phyloP scores from a whole-genome alignment of 2,888 invertebrate genomes.

The Drosophila multiciliata region DNA sequence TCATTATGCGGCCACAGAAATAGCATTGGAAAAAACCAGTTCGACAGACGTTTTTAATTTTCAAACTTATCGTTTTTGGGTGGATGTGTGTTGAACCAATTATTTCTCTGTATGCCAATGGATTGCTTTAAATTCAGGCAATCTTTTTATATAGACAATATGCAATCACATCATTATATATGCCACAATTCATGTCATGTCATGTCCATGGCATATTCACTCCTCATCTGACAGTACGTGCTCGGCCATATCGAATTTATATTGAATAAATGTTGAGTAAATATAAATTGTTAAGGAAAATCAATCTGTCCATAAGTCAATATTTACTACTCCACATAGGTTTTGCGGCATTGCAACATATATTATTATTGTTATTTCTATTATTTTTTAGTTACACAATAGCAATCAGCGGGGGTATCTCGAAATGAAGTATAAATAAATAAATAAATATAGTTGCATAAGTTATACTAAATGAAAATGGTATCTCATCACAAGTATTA shows the following conservation, averaged over 20 bases:
- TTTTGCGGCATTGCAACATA: slow-evolving; percentile 24
- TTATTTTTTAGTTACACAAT: slow-evolving; percentile 41
- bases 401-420: slow-evolving; percentile 37
- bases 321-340: slow-evolving; percentile 10
- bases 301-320: slow-evolving; percentile 2
- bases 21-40: slow-evolving; percentile 39
- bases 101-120: background rate
- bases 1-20: slow-evolving; percentile 42
- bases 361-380: slow-evolving; percentile 48
- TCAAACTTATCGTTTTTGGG: slow-evolving; percentile 43
- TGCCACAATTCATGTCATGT: slow-evolving; percentile 45
- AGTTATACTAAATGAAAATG: slow-evolving; percentile 41
- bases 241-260: slow-evolving; percentile 22
- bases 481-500: background rate
- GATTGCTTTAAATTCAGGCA: slow-evolving; percentile 3
- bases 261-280: slow-evolving; percentile 75
- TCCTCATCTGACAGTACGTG: slow-evolving; percentile 27
- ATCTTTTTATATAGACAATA: background rate
- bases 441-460: slow-evolving; percentile 32
- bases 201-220: slow-evolving; percentile 24
- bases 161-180: slow-evolving; percentile 17
- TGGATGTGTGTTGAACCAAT: slow-evolving; percentile 9
- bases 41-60: slow-evolving; percentile 43
- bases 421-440: slow-evolving; percentile 14
- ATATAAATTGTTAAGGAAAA: slow-evolving; percentile 37